These are phyloP conservation scores for Luffia ferchaultella DNA, from an alignment of 2,888 invertebrate species.

Conservation along the genomic window DNA sequence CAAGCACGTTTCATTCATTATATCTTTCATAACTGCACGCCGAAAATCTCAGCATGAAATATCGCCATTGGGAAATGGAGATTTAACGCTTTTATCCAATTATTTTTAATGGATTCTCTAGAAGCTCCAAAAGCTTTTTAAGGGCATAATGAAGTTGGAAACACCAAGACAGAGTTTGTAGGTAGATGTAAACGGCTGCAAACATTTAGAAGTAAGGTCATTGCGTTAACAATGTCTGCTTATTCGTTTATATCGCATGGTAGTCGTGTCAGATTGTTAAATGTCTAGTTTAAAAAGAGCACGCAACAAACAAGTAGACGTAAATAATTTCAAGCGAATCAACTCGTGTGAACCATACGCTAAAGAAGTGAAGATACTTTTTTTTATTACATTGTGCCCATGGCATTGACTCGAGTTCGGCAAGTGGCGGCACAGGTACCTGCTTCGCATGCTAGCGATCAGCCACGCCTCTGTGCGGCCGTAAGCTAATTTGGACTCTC, in stretches of 20 bases:
- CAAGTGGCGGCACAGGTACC: slow-evolving; percentile 14
- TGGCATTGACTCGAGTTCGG: slow-evolving; percentile 20
- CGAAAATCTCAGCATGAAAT: slow-evolving; percentile 24
- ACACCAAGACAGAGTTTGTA: neutral
- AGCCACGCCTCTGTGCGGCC: slow-evolving; percentile 16
- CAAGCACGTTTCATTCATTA: neutral
- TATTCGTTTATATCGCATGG: neutral
- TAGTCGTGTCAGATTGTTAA: neutral
- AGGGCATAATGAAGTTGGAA: slow-evolving; percentile 3
- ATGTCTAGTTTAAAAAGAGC: too few relatives aligned
- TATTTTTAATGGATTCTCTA: slow-evolving; percentile 2
- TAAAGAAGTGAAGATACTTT: too few relatives aligned
- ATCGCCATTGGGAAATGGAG: slow-evolving; percentile 15
- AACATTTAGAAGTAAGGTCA: neutral
- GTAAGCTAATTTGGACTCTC: slow-evolving; percentile 22
- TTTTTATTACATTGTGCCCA: too few relatives aligned
- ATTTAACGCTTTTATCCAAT: neutral
- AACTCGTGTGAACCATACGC: too few relatives aligned
- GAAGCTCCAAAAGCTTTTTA: slow-evolving; percentile 14
- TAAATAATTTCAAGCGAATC: too few relatives aligned
- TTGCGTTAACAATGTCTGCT: neutral
- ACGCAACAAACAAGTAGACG: too few relatives aligned
- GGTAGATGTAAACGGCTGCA: too few relatives aligned
- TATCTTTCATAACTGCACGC: neutral
- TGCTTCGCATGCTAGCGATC: slow-evolving; percentile 26